phyloP scores from a whole-genome alignment of 2,797 vertebrate species.

The Knipowitschia caucasica region DNA sequence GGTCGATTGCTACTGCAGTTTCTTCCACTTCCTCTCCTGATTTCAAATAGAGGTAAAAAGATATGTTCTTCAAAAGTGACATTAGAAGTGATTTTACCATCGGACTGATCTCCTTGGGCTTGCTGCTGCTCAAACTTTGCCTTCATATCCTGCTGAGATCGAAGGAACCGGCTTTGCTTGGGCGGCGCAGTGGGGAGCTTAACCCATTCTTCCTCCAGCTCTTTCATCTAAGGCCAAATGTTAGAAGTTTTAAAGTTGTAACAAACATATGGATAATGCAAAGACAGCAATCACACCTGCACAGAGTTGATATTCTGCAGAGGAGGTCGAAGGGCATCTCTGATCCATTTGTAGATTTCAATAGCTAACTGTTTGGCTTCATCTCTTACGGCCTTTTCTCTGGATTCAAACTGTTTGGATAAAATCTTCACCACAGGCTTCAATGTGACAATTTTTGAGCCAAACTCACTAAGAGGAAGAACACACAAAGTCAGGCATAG shows the following conservation, averaged over 20 bases:
- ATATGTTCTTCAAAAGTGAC: neutral
- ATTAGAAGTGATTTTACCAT: slow-evolving; percentile 67
- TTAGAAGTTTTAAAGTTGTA: no score
- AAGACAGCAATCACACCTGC: slow-evolving; percentile 77
- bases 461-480: slow-evolving; percentile 85
- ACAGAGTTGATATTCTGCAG: slow-evolving; percentile 93
- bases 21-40: slow-evolving; percentile 84
- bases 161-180: slow-evolving; percentile 89
- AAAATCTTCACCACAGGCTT: slow-evolving; percentile 96
- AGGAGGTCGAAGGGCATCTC: slow-evolving; percentile 88
- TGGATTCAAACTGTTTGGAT: slow-evolving; percentile 96
- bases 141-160: slow-evolving; percentile 95
- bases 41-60: neutral
- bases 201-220: slow-evolving; percentile 96
- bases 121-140: slow-evolving; percentile 94
- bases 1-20: slow-evolving; percentile 80
- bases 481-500: neutral
- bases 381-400: slow-evolving; percentile 95
- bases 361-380: slow-evolving; percentile 93
- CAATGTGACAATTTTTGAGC: slow-evolving; percentile 92
- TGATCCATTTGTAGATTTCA: slow-evolving; percentile 95
- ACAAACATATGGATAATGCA: neutral
- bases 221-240: slow-evolving; percentile 83
- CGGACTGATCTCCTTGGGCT: slow-evolving; percentile 82
- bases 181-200: slow-evolving; percentile 84